Percentiles rank a stretch among this genome's conserved stretches.
These are phyloP conservation scores for Hanleya hanleyi DNA, from an alignment of 2,888 invertebrate species.

Conservation along the genomic window DNA sequence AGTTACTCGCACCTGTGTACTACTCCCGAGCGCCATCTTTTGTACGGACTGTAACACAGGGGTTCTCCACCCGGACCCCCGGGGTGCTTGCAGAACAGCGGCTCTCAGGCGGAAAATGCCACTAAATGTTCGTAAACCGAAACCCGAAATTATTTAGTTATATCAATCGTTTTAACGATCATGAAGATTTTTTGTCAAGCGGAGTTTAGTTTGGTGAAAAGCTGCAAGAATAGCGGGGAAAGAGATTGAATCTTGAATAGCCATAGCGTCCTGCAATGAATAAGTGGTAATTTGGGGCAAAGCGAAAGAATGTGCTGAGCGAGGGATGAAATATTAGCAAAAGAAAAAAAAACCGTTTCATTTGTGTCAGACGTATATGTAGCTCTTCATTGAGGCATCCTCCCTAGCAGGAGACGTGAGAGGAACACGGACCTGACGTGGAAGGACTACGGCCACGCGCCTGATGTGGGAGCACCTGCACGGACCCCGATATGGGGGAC, in stretches of 20 bases:
- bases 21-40: background rate
- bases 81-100: background rate
- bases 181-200: background rate
- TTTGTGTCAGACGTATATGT: too few relatives aligned
- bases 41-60: background rate
- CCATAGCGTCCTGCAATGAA: background rate
- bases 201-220: background rate
- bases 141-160: constrained; percentile 3
- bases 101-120: background rate
- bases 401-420: too few relatives aligned
- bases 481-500: too few relatives aligned
- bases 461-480: too few relatives aligned
- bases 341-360: too few relatives aligned
- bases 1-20: constrained; percentile 4
- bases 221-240: background rate
- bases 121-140: background rate
- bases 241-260: background rate
- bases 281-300: background rate
- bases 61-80: background rate
- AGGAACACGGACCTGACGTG: too few relatives aligned
- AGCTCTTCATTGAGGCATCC: too few relatives aligned
- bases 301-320: too few relatives aligned
- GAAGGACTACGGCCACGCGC: too few relatives aligned
- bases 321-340: too few relatives aligned
- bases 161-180: constrained; percentile 1